Evolutionary conservation across 2,888 invertebrate species (phyloP).

Genomic region (Xestia sexstrigata): DNA sequence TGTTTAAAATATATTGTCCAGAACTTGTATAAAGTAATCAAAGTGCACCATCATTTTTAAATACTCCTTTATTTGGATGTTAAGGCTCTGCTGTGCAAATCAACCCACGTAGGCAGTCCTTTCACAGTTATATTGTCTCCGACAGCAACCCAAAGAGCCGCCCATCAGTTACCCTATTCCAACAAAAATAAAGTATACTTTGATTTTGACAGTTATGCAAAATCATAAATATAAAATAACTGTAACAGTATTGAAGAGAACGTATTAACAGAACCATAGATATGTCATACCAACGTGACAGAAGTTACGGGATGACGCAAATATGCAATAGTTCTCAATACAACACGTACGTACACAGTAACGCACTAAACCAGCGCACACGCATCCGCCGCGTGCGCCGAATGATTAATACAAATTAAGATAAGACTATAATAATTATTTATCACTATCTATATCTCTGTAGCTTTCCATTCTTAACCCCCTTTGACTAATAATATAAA

Average conservation of each 20-base stretch:
- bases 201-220: neutral
- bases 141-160: neutral
- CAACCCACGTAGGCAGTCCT: neutral
- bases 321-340: conserved; percentile 22
- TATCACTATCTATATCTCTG: conserved; percentile 70
- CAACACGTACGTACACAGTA: conserved; percentile 11
- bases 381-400: conserved; percentile 60
- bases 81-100: neutral
- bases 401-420: conserved; percentile 56
- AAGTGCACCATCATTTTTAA: neutral
- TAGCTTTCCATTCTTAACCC: conserved; percentile 69
- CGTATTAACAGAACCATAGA: neutral
- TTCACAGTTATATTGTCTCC: neutral
- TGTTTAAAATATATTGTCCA: neutral
- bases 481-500: conserved; percentile 48
- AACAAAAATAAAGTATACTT: neutral
- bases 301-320: conserved; percentile 10
- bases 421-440: conserved; percentile 49
- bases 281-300: neutral
- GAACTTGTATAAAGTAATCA: neutral
- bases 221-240: neutral
- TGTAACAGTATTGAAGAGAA: neutral
- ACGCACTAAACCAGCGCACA: conserved; percentile 45
- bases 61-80: neutral
- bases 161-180: neutral